Percentiles rank a stretch among this genome's conserved stretches.
Conservation (phyloP, 2,113 vertebrate species). For the Macrotis lagotis region DNA sequence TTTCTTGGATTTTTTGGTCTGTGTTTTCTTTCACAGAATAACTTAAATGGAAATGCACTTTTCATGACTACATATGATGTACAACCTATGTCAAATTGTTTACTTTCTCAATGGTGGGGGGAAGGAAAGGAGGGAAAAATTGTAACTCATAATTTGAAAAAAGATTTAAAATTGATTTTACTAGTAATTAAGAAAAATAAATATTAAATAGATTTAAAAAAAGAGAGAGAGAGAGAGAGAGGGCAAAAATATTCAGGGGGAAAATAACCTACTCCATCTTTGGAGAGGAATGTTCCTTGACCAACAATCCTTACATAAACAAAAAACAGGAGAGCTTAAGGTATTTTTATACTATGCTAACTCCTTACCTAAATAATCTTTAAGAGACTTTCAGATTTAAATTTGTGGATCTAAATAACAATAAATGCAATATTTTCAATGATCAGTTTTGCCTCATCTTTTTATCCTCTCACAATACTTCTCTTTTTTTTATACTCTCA, state of each 20-base stretch:
- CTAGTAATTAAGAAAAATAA: too few relatives aligned
- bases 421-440: neutral
- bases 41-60: too few relatives aligned
- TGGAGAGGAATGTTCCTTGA: neutral
- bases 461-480: neutral
- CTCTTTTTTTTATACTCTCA: slow-evolving; percentile 61
- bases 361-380: neutral
- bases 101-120: too few relatives aligned
- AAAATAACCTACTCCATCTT: neutral
- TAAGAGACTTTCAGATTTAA: neutral
- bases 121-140: too few relatives aligned
- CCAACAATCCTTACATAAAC: neutral
- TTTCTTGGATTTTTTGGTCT: too few relatives aligned
- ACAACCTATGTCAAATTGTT: too few relatives aligned
- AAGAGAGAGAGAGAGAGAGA: too few relatives aligned
- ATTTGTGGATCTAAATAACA: neutral
- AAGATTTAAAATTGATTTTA: too few relatives aligned
- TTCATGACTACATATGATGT: too few relatives aligned
- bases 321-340: neutral
- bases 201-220: neutral
- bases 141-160: too few relatives aligned
- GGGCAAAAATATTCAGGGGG: neutral
- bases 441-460: neutral
- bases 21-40: too few relatives aligned
- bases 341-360: neutral